Conservation (phyloP, 2,113 vertebrate species). For the Porphyrio hochstetteri region DNA sequence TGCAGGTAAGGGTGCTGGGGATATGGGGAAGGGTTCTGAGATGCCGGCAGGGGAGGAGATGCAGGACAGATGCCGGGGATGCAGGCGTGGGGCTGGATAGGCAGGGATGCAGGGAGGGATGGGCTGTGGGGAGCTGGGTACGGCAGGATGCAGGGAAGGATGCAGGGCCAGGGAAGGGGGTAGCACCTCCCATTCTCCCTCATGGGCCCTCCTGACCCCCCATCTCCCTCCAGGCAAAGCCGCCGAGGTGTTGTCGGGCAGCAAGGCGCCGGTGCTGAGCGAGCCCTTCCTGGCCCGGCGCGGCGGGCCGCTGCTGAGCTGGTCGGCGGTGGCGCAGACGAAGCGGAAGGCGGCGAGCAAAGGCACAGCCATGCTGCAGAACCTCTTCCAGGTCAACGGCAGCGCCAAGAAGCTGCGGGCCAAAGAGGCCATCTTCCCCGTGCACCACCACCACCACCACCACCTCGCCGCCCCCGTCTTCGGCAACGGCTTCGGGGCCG, state of each 20-base stretch:
- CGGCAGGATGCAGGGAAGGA: background rate
- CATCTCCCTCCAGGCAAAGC: slow-evolving; percentile 76
- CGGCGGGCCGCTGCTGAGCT: slow-evolving; percentile 78
- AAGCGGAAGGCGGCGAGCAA: slow-evolving; percentile 82
- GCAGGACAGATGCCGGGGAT: background rate
- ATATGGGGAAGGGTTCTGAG: background rate
- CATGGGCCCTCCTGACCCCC: background rate
- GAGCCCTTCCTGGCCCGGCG: slow-evolving; percentile 76
- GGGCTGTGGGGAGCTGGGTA: background rate
- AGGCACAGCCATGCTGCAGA: slow-evolving; percentile 68
- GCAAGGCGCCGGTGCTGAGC: slow-evolving; percentile 76
- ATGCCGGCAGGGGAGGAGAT: background rate
- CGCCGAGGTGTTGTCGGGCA: slow-evolving; percentile 79
- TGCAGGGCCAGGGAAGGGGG: accelerated
- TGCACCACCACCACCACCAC: slow-evolving; percentile 72
- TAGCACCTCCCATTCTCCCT: accelerated
- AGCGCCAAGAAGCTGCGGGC: slow-evolving; percentile 81
- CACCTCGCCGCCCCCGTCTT: slow-evolving; percentile 82
- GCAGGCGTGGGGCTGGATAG: too few species aligned
- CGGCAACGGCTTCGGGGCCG: slow-evolving; percentile 90
- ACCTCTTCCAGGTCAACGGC: slow-evolving; percentile 90
- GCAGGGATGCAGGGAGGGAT: background rate
- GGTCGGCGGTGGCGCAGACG: slow-evolving; percentile 81
- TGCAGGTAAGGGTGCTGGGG: background rate
- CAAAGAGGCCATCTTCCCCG: slow-evolving; percentile 79